Base-by-base conservation (phyloP, 2,797 vertebrate species). In the Dermochelys coriacea region DNA sequence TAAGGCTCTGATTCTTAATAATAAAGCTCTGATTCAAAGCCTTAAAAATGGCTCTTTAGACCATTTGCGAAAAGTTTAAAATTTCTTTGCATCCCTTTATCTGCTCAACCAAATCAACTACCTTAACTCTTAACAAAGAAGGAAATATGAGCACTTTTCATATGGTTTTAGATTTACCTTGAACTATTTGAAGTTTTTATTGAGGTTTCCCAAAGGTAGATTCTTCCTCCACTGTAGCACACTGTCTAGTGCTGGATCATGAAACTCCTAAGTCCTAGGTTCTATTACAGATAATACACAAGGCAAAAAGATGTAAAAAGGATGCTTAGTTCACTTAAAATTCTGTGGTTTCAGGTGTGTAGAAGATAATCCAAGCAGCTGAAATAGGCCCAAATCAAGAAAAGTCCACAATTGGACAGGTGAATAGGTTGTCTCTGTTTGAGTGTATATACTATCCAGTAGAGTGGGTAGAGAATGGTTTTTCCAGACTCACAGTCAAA, bases 331-430 rank as follows among this genome's bases (percentile, higher is more conserved):
- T 91, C 77, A 85, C 37, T 78, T 45, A 3, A 75, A 11, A 93
- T 9, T 82, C 74, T 49, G 0, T 41, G 52, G 21, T 77, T 25
- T 27, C 0, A 0, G 37, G 18, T 87, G 87, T 93, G 88, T 52
- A 93, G 88, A 86, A 89, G 86, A 80, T 41, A 82, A 51, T 91
- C 93, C 74, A 89, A 85, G 82, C 83, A 84, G n/a, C 19, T 86
- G 74, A n/a, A 94, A 23, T 83, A 95, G 84, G 57, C 75, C 93
- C 16, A 81, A 84, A 80, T 89, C 19, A 52, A 55, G 0, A 0
- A 80, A 71, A 54, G 71, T 84, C 77, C 9, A 2, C 82, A 59
- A 59, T 31, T 90, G 85, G 90, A 92, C 0, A 0, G 47, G 85
- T 71, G 82, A 88, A 45, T 80, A 80, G 68, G 78, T 81, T 2